Conservation (phyloP, 2,888 invertebrate genomes). For the Sinhomidia bicolor region DNA sequence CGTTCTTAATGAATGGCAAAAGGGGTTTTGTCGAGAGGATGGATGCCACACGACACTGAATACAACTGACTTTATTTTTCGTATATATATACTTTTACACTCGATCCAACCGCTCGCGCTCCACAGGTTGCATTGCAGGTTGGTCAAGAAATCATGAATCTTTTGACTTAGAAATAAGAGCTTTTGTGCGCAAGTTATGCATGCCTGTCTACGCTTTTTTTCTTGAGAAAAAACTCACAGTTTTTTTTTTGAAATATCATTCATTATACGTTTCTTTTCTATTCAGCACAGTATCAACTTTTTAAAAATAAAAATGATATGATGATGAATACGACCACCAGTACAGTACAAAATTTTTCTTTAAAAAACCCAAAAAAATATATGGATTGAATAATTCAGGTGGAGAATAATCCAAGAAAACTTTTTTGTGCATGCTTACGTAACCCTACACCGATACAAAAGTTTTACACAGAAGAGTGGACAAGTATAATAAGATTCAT, state of each 20-base stretch:
- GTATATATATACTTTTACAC: background rate
- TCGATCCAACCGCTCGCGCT: constrained; percentile 12
- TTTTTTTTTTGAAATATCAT: background rate
- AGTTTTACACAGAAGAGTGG: background rate
- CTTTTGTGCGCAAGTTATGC: constrained; percentile 38
- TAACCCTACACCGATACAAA: too few relatives aligned
- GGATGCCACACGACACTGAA: constrained; percentile 21
- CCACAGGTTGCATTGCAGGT: constrained; percentile 51
- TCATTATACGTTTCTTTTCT: background rate
- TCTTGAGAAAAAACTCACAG: background rate
- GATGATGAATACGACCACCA: constrained; percentile 52
- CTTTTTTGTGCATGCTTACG: too few relatives aligned
- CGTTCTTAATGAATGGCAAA: constrained; percentile 57
- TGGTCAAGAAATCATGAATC: background rate
- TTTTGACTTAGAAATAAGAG: background rate
- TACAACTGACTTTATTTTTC: background rate
- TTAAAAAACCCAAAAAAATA: too few relatives aligned
- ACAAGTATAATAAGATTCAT: background rate
- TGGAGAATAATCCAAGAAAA: too few relatives aligned
- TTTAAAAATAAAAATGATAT: background rate
- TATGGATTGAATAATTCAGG: too few relatives aligned
- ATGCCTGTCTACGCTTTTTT: constrained; percentile 52
- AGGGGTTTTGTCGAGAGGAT: background rate
- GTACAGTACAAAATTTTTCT: too few relatives aligned
- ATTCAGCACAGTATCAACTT: background rate